Conservation (phyloP, 2,888 invertebrate species). For the Perithous albicinctus region DNA sequence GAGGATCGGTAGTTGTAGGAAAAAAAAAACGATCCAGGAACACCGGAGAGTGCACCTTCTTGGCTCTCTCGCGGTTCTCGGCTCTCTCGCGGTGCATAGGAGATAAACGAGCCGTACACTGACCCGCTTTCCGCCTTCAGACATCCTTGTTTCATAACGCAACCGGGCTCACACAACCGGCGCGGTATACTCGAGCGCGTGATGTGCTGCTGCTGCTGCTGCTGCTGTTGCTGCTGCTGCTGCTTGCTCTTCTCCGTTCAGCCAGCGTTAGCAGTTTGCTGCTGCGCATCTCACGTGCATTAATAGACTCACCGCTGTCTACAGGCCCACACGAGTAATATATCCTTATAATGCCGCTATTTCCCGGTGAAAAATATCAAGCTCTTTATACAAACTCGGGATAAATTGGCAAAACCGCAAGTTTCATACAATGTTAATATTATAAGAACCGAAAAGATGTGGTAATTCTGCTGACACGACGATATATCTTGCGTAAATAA, state of each 20-base stretch:
- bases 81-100: constrained; percentile 48
- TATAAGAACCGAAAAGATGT: constrained; percentile 4
- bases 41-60: constrained; percentile 37
- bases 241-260: constrained; percentile 21
- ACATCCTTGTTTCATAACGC: constrained; percentile 80
- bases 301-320: constrained; percentile 33
- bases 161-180: constrained; percentile 48
- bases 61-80: not conserved
- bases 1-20: constrained; percentile 28
- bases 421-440: constrained; percentile 43
- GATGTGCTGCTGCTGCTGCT: constrained; percentile 12
- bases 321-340: not conserved
- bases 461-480: not conserved
- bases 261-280: constrained; percentile 22
- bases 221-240: not conserved
- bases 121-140: constrained; percentile 78
- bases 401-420: constrained; percentile 44
- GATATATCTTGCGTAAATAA: constrained; percentile 22
- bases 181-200: constrained; percentile 34
- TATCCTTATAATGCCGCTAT: not conserved
- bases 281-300: constrained; percentile 44
- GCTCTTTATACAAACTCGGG: not conserved
- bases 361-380: not conserved
- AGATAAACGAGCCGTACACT: constrained; percentile 78
- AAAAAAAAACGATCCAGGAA: constrained; percentile 76